A percentile compares a stretch with the other conserved stretches of the same genome.
Evolutionary conservation across 2,797 vertebrate genomes (phyloP).

Genomic region (Neostethus bicornis): DNA sequence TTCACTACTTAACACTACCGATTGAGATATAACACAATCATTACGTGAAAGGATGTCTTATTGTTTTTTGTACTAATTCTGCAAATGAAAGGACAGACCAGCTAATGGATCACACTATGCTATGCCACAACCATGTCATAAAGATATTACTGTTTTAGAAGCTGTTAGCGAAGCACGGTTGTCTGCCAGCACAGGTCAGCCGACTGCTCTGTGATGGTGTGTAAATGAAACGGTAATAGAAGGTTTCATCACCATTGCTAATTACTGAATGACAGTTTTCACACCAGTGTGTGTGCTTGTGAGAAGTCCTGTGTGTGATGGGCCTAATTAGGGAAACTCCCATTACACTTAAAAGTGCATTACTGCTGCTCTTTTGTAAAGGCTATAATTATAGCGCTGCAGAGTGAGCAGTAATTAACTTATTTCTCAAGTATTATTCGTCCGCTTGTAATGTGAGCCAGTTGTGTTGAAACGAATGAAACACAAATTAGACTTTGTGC

Average conservation of each 20-base stretch:
- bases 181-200: constrained; percentile 52
- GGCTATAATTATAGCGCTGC: constrained; percentile 67
- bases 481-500: constrained; percentile 59
- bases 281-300: constrained; percentile 36
- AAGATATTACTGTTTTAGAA: constrained; percentile 49
- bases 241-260: constrained; percentile 67
- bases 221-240: constrained; percentile 68
- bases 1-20: constrained; percentile 53
- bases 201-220: constrained; percentile 36
- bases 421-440: constrained; percentile 72
- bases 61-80: constrained; percentile 35
- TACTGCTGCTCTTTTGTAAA: constrained; percentile 75
- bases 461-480: constrained; percentile 51
- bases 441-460: constrained; percentile 60
- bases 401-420: constrained; percentile 71
- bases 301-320: constrained; percentile 47
- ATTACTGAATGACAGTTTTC: constrained; percentile 67
- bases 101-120: constrained; percentile 31
- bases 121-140: constrained; percentile 22
- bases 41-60: constrained; percentile 22
- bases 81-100: constrained; percentile 27
- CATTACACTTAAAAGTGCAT: constrained; percentile 78
- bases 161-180: constrained; percentile 33
- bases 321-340: constrained; percentile 75
- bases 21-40: constrained; percentile 39